These are phyloP conservation scores for Drosophila busckii DNA, from an alignment of 1,140 invertebrate genomes.

Conservation along the genomic window DNA sequence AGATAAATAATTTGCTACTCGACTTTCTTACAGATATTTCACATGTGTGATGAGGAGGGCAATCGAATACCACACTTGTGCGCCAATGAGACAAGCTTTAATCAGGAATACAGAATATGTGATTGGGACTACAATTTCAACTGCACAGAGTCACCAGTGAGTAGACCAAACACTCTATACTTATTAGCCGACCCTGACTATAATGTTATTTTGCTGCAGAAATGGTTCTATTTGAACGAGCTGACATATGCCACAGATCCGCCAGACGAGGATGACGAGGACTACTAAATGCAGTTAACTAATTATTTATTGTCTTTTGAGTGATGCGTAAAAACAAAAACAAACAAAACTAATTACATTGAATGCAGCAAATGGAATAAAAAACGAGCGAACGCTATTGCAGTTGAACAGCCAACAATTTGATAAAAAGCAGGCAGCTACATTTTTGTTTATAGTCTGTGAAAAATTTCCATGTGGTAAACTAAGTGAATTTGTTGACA, in stretches of 20 bases:
- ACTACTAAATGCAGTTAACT: slow-evolving; percentile 60
- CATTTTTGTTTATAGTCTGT: too few species aligned
- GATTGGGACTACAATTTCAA: slow-evolving; percentile 83
- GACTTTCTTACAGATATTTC: slow-evolving; percentile 80
- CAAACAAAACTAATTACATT: slow-evolving; percentile 52
- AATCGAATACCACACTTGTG: slow-evolving; percentile 82
- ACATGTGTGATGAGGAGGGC: slow-evolving; percentile 84
- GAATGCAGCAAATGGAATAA: slow-evolving; percentile 23
- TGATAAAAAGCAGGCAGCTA: slow-evolving; percentile 5
- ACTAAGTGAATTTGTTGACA: slow-evolving; percentile 64
- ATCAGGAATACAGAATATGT: slow-evolving; percentile 83
- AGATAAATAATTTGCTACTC: neutral
- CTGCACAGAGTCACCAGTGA: slow-evolving; percentile 80
- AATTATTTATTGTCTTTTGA: slow-evolving; percentile 64
- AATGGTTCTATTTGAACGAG: slow-evolving; percentile 82
- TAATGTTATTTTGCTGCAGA: slow-evolving; percentile 22
- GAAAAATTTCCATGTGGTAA: slow-evolving; percentile 43
- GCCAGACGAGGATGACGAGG: slow-evolving; percentile 79
- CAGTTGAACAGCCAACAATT: slow-evolving; percentile 10
- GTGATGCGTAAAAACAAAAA: slow-evolving; percentile 21
- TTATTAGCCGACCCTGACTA: neutral
- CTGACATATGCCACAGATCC: slow-evolving; percentile 83
- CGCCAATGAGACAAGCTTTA: slow-evolving; percentile 83
- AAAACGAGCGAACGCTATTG: slow-evolving; percentile 1
- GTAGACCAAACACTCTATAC: neutral